A percentile compares a stretch with the other conserved stretches of the same genome.
Conservation (phyloP, 2,797 vertebrate genomes). For the Gambelia wislizenii region DNA sequence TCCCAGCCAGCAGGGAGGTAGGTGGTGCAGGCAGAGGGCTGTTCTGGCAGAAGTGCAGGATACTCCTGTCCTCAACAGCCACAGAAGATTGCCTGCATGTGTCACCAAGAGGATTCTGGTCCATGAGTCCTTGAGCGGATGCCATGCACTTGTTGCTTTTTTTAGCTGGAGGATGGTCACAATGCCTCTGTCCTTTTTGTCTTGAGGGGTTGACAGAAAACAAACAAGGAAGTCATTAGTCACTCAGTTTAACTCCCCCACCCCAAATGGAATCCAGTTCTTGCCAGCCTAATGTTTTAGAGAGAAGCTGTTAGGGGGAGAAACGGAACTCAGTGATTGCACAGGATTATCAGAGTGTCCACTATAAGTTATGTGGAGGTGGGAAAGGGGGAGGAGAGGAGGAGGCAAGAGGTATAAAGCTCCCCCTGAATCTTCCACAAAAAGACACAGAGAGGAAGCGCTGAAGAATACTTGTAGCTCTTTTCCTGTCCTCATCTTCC, state of each 20-base stretch:
- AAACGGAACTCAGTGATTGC: neutral
- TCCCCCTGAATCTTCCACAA: neutral
- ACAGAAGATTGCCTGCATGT: too few species aligned
- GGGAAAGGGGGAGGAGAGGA: neutral
- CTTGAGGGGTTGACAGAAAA: neutral
- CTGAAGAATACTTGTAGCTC: neutral
- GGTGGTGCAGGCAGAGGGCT: too few species aligned
- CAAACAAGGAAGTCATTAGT: conserved; percentile 12
- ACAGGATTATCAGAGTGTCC: neutral
- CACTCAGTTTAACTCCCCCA: neutral
- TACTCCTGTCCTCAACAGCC: too few species aligned
- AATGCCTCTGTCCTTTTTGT: neutral
- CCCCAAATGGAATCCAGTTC: neutral
- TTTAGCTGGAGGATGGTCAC: neutral
- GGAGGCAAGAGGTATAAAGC: neutral
- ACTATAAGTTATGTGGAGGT: neutral
- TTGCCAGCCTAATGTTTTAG: neutral
- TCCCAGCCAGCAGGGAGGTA: too few species aligned
- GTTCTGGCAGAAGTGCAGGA: too few species aligned
- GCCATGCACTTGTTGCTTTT: neutral
- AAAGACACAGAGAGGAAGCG: neutral
- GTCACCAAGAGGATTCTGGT: too few species aligned
- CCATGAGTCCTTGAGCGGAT: neutral
- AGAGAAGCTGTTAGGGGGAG: neutral
- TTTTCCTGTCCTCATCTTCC: neutral